Conservation (phyloP, 2,797 vertebrate genomes). For the Centroberyx gerrardi region DNA sequence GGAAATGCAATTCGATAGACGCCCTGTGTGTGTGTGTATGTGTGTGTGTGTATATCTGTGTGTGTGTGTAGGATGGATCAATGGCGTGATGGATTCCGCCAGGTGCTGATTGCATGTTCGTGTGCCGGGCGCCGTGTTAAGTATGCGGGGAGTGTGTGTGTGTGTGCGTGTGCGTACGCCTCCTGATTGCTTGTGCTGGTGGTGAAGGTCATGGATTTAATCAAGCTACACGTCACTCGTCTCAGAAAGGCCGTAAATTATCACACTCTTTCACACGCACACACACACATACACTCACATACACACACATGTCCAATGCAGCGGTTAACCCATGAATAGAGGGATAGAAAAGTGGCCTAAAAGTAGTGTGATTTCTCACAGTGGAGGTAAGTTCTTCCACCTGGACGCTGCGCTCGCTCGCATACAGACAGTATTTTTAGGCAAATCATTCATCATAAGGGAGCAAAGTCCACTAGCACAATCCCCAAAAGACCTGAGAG, state of each 20-base stretch:
- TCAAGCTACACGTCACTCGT: slow-evolving; percentile 79
- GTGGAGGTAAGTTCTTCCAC: slow-evolving; percentile 76
- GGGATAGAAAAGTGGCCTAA: slow-evolving; percentile 67
- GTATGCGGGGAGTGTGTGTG: slow-evolving; percentile 53
- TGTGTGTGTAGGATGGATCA: slow-evolving; percentile 56
- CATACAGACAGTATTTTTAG: slow-evolving; percentile 83
- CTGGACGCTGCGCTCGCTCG: slow-evolving; percentile 72
- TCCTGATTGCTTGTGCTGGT: slow-evolving; percentile 80
- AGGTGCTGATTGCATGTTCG: slow-evolving; percentile 77
- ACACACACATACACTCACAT: slow-evolving; percentile 5
- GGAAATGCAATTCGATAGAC: slow-evolving; percentile 74
- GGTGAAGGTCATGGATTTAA: slow-evolving; percentile 88
- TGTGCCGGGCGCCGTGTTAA: slow-evolving; percentile 66
- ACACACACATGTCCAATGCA: slow-evolving; percentile 8
- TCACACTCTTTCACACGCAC: slow-evolving; percentile 32
- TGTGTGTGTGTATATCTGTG: slow-evolving; percentile 5
- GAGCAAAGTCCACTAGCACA: slow-evolving; percentile 83
- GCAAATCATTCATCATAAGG: slow-evolving; percentile 84
- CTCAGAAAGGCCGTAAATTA: slow-evolving; percentile 81
- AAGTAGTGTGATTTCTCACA: slow-evolving; percentile 76
- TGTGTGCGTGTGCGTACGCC: slow-evolving; percentile 52
- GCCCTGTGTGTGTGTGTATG: slow-evolving; percentile 27
- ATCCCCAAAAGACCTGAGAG: slow-evolving; percentile 75
- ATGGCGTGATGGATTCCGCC: slow-evolving; percentile 59
- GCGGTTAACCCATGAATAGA: slow-evolving; percentile 56